phyloP scores from a whole-genome alignment of 2,113 vertebrate species.

The Pedetes capensis region DNA sequence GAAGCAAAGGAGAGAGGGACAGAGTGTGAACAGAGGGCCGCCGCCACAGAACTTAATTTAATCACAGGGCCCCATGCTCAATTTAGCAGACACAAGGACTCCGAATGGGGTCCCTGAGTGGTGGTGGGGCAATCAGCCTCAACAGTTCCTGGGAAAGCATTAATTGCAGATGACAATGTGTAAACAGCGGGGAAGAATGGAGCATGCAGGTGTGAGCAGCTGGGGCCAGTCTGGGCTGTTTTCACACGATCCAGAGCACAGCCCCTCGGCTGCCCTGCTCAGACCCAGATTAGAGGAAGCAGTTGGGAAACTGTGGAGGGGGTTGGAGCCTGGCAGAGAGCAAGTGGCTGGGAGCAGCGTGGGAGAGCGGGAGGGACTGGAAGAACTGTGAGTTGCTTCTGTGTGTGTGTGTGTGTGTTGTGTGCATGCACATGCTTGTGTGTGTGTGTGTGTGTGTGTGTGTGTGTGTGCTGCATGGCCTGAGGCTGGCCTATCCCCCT shows the following conservation, averaged over 20 bases:
- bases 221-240: slow-evolving; percentile 81
- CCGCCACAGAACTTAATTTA: slow-evolving; percentile 86
- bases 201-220: slow-evolving; percentile 88
- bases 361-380: slow-evolving; percentile 49
- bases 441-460: neutral
- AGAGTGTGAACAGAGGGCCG: slow-evolving; percentile 36
- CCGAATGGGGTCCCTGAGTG: slow-evolving; percentile 86
- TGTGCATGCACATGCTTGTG: accelerated
- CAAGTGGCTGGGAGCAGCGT: slow-evolving; percentile 70
- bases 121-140: slow-evolving; percentile 82
- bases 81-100: slow-evolving; percentile 90
- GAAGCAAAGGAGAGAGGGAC: slow-evolving; percentile 16
- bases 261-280: slow-evolving; percentile 83
- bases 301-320: slow-evolving; percentile 81
- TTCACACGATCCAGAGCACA: slow-evolving; percentile 79
- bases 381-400: slow-evolving; percentile 52
- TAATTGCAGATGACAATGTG: slow-evolving; percentile 89
- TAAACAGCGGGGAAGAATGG: slow-evolving; percentile 89
- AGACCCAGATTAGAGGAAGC: slow-evolving; percentile 83
- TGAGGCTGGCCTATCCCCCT: neutral
- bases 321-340: slow-evolving; percentile 82
- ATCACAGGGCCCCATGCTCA: slow-evolving; percentile 87
- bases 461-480: neutral
- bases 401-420: neutral
- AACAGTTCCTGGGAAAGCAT: slow-evolving; percentile 86